phyloP scores from a whole-genome alignment of 2,888 invertebrate genomes.

The Hemicrepidius hirtus region DNA sequence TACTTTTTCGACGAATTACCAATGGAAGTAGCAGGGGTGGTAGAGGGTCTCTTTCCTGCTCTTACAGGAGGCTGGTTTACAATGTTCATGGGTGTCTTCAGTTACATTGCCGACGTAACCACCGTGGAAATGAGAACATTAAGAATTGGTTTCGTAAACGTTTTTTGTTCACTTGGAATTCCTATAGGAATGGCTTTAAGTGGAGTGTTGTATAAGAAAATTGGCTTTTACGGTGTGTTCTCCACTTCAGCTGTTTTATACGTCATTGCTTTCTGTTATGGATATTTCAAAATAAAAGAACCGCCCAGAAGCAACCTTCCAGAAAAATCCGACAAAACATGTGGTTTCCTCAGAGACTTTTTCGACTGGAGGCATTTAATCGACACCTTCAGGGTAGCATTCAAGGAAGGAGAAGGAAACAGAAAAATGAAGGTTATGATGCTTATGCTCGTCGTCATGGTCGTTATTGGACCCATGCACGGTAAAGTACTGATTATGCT shows the following conservation, averaged over 20 bases:
- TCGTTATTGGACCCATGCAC: slow-evolving; percentile 89
- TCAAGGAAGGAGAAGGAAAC: slow-evolving; percentile 85
- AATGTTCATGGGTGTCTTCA: slow-evolving; percentile 93
- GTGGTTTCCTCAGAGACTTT: slow-evolving; percentile 79
- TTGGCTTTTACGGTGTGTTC: slow-evolving; percentile 89
- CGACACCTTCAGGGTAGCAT: slow-evolving; percentile 87
- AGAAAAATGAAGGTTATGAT: slow-evolving; percentile 83
- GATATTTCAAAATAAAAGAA: slow-evolving; percentile 83
- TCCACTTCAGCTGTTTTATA: slow-evolving; percentile 85
- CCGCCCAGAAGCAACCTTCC: slow-evolving; percentile 75
- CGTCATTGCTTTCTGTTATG: slow-evolving; percentile 84
- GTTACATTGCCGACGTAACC: slow-evolving; percentile 92
- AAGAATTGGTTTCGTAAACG: slow-evolving; percentile 90
- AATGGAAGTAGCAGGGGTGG: slow-evolving; percentile 86
- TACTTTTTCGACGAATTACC: slow-evolving; percentile 86
- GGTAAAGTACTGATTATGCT: slow-evolving; percentile 75
- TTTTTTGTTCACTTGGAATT: slow-evolving; percentile 91
- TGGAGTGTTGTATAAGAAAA: slow-evolving; percentile 84
- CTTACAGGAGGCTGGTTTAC: slow-evolving; percentile 91
- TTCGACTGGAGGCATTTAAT: slow-evolving; percentile 85
- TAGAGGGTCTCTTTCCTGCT: slow-evolving; percentile 88
- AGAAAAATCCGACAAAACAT: slow-evolving; percentile 72
- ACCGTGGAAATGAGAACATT: slow-evolving; percentile 88
- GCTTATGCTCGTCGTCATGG: slow-evolving; percentile 87
- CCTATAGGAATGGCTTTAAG: slow-evolving; percentile 93